A percentile compares a stretch with the other conserved stretches of the same genome.
phyloP scores from a whole-genome alignment of 1,140 invertebrate genomes.

The Zaprionus kolodkinae region DNA sequence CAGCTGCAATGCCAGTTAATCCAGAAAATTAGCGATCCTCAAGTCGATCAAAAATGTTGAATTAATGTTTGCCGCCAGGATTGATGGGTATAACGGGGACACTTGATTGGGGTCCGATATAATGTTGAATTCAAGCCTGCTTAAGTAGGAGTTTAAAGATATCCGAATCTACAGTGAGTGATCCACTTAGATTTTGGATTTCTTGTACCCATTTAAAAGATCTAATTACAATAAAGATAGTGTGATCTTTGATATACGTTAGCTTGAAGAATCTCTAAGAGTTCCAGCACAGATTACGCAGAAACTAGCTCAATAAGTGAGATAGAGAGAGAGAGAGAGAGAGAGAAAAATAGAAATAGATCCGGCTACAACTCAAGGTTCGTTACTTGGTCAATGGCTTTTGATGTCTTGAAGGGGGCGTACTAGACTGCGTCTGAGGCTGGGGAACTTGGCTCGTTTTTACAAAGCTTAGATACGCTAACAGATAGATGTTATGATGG shows the following conservation, averaged over 20 bases:
- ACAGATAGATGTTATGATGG: not conserved
- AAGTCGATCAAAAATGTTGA: constrained; percentile 9
- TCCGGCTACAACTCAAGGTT: constrained; percentile 41
- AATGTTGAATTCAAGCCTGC: not conserved
- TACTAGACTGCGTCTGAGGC: constrained; percentile 9
- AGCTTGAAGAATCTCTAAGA: not conserved
- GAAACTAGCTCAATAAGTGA: not conserved
- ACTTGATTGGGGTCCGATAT: constrained; percentile 18
- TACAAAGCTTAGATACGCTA: not conserved
- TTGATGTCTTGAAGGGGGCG: constrained; percentile 48
- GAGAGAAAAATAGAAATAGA: constrained; percentile 48
- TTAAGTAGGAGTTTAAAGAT: not conserved
- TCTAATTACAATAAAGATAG: not conserved
- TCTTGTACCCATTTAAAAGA: constrained; percentile 2
- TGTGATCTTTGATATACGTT: not conserved
- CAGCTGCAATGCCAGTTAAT: constrained; percentile 27
- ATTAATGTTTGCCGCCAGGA: constrained; percentile 3
- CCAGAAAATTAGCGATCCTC: constrained; percentile 16
- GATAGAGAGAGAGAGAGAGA: not conserved
- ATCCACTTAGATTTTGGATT: not conserved
- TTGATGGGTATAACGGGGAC: constrained; percentile 11
- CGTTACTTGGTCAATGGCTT: constrained; percentile 78
- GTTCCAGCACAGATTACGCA: not conserved
- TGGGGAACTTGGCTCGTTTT: not conserved
- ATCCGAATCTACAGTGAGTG: not conserved